Percentiles rank a stretch among this genome's conserved stretches.
Conservation (phyloP, 2,888 invertebrate genomes). For the Scaptomyza cyrtandrae region DNA sequence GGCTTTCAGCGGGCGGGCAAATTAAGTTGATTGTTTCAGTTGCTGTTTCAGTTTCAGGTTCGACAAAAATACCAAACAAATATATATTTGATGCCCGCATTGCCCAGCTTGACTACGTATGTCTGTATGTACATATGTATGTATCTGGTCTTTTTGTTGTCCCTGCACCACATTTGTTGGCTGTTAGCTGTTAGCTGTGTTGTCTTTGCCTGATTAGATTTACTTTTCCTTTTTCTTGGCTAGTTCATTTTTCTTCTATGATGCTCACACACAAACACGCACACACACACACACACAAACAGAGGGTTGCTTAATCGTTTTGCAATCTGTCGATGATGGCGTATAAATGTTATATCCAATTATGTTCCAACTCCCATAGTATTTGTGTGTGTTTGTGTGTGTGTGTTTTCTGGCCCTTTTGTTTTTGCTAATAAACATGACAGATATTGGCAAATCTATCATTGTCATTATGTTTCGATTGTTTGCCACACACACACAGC, state of each 20-base stretch:
- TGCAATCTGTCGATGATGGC: conserved; percentile 83
- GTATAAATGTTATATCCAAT: conserved; percentile 83
- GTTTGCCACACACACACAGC: conserved; percentile 49
- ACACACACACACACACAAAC: background rate
- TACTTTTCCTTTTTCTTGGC: conserved; percentile 38
- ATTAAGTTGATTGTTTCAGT: conserved; percentile 82
- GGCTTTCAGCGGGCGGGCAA: conserved; percentile 82
- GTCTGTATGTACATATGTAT: background rate
- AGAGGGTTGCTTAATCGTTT: conserved; percentile 81
- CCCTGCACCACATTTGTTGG: conserved; percentile 7
- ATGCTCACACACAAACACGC: background rate
- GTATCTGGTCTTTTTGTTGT: background rate
- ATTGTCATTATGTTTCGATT: conserved; percentile 85
- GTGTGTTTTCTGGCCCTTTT: conserved; percentile 42
- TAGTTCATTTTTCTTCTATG: conserved; percentile 45
- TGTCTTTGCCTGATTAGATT: conserved; percentile 59
- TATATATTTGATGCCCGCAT: conserved; percentile 45
- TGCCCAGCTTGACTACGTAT: conserved; percentile 16
- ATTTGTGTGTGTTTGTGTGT: conserved; percentile 19
- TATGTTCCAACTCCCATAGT: conserved; percentile 53
- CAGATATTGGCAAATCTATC: conserved; percentile 85
- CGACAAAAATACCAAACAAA: conserved; percentile 1
- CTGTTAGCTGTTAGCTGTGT: conserved; percentile 4
- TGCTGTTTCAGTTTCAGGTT: conserved; percentile 21
- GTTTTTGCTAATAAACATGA: conserved; percentile 81